Evolutionary conservation across 2,888 invertebrate species (phyloP), one percentile per base, ranked within the genome.

Genomic region (Chironomus riparius): DNA sequence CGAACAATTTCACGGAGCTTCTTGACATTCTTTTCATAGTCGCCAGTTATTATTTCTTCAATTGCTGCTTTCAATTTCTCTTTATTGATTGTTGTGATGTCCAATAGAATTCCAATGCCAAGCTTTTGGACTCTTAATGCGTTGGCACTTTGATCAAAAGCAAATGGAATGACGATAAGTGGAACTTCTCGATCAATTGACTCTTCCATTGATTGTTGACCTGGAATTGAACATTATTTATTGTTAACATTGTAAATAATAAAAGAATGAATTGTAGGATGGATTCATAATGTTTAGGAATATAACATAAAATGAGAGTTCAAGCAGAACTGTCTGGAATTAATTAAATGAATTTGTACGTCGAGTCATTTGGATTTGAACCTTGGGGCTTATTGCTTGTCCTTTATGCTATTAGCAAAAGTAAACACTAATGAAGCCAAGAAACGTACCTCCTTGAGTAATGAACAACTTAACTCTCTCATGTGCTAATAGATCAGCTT

Each of bases 381-480:
- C n/a, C n/a, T n/a, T n/a, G n/a, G n/a, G n/a, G n/a, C n/a, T n/a
- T n/a, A n/a, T n/a, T n/a, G n/a, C n/a, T n/a, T n/a, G n/a, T n/a
- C n/a, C n/a, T n/a, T n/a, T n/a, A n/a, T n/a, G n/a, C n/a, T n/a
- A n/a, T n/a, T n/a, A n/a, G n/a, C n/a, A n/a, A 24, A 24, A 24
- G 22, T 3, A 24, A 24, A 24, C n/a, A n/a, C n/a, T 24, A 3
- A 3, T 24, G 22, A 24, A 3, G 2, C 22, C 22, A 24, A 24
- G 4, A 56, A n/a, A 1, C 15, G 2, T 18, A 56, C 56, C 86
- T 70, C 85, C 85, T 82, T 86, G 86, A 0, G 84, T 85, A 68
- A 86, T 82, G 75, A 86, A 86, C 1, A 85, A 71, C 77, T 85
- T 86, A 0, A 86, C 77, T 70, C 86, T 86, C 13, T 82, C 82